Base-by-base conservation (phyloP, 2,113 vertebrate genomes). In the Vulpes ferrilata region DNA sequence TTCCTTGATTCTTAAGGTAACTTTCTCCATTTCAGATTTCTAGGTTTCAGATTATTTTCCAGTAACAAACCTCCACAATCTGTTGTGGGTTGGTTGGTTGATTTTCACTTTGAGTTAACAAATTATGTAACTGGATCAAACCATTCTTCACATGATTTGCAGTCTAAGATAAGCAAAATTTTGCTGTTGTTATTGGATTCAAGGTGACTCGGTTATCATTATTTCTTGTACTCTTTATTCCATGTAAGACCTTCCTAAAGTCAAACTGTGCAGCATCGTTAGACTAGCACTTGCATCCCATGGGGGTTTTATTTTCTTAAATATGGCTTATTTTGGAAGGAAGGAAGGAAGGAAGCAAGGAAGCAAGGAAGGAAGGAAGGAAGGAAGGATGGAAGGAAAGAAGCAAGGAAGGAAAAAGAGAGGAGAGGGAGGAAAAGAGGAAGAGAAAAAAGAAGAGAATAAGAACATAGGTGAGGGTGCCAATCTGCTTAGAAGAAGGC, bases 101-200 rank as follows among this genome's bases (percentile, higher is more conserved):
- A 25, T 51, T 73, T 93, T 80, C 27, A 85, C 3, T 80, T 30
- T 74, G 55, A 82, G 86, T 57, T 43, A 19, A 73, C 48, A 95
- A 83, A 62, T 65, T 62, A 65, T 85, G 79, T 74, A 91, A 78
- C 27, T 30, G 19, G 51, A 90, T 69, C 38, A 85, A 80, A 12
- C 87, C 55, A 81, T 80, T 82, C 93, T 65, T 83, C 27, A 74
- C 69, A 62, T n/a, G 30, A 80, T 74, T 93, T 78, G 84, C 51
- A 96, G 27, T 16, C 23, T 60, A 35, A 74, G 5, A 6, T 60
- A 79, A n/a, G 55, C 6, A 48, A 96, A 27, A 80, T 96, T 64
- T 67, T 93, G 16, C 23, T 57, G 35, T 30, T 62, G 19, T 69
- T 62, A n/a, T 0, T 62, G 35, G 30, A 86, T 64, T 96, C n/a